Conservation (phyloP, 2,797 vertebrate species). For the Phalloptychus januarius region DNA sequence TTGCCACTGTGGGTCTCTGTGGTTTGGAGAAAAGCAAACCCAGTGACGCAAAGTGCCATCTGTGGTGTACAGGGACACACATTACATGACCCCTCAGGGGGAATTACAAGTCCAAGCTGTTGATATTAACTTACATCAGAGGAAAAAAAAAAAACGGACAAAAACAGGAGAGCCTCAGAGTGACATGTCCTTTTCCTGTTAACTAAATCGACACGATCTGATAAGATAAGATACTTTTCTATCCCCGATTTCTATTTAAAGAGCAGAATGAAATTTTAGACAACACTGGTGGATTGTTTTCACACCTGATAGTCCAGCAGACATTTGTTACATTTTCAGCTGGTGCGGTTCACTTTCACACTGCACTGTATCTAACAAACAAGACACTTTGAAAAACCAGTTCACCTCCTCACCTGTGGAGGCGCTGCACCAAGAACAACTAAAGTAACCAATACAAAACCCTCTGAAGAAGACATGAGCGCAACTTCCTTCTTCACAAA, state of each 20-base stretch:
- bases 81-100: conserved; percentile 46
- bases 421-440: no score
- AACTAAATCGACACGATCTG: neutral
- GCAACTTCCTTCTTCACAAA: no score
- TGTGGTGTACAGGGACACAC: conserved; percentile 55
- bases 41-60: conserved; percentile 66
- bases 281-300: neutral
- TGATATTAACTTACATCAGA: conserved; percentile 51
- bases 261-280: neutral
- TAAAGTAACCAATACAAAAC: no score
- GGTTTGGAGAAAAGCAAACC: conserved; percentile 63
- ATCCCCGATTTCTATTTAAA: neutral
- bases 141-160: conserved; percentile 14
- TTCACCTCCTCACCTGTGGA: no score
- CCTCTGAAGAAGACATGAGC: no score
- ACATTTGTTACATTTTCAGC: no score
- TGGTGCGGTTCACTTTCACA: no score
- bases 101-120: conserved; percentile 52
- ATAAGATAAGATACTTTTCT: neutral
- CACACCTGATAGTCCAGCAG: no score
- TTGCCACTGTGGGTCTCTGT: conserved; percentile 46
- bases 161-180: conserved; percentile 4
- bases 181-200: conserved; percentile 1
- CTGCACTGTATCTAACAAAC: no score
- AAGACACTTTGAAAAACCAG: no score